phyloP scores from a whole-genome alignment of 2,888 invertebrate genomes.

The Melolontha melolontha region DNA sequence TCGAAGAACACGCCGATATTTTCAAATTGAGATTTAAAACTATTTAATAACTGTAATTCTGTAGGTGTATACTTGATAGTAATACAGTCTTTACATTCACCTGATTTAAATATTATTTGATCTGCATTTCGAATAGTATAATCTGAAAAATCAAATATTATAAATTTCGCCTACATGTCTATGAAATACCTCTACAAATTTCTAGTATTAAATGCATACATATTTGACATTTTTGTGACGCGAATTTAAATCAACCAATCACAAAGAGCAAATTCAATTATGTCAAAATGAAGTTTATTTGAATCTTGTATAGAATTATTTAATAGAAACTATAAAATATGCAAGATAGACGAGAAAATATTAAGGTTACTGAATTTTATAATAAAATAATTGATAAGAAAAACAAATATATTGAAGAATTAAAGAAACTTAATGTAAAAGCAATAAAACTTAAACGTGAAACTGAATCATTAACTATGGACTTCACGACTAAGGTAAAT shows the following conservation, averaged over 20 bases:
- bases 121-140: conserved; percentile 42
- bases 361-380: neutral
- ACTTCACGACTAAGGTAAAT: neutral
- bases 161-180: neutral
- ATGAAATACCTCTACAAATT: too few relatives aligned
- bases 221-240: too few relatives aligned
- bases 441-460: neutral
- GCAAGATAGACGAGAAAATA: neutral
- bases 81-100: conserved; percentile 48
- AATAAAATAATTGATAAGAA: neutral
- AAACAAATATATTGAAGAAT: neutral
- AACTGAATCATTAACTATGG: neutral
- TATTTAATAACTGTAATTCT: conserved; percentile 69
- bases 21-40: conserved; percentile 69
- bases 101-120: conserved; percentile 45
- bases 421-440: conserved; percentile 3
- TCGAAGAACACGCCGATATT: conserved; percentile 72
- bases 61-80: conserved; percentile 60
- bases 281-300: too few relatives aligned
- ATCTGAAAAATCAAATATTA: conserved; percentile 42
- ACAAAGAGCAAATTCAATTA: too few relatives aligned
- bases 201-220: too few relatives aligned
- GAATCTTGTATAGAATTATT: neutral
- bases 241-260: too few relatives aligned
- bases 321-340: neutral